phyloP scores from a whole-genome alignment of 2,113 vertebrate species.

The Dendrocopos noguchii region DNA sequence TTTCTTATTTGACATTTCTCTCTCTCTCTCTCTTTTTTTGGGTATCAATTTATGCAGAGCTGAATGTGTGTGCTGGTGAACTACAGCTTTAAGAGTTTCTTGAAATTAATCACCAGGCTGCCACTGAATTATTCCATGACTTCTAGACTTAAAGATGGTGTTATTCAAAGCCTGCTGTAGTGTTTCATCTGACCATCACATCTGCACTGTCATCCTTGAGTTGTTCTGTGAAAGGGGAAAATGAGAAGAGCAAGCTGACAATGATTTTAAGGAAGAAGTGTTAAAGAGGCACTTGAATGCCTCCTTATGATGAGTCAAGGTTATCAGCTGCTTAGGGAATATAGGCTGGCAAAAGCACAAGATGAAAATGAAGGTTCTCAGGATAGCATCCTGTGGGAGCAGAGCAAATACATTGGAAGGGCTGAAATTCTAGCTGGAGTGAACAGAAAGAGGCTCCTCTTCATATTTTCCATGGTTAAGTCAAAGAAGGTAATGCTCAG shows the following conservation, averaged over 20 bases:
- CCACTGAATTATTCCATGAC: background rate
- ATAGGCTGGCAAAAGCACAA: background rate
- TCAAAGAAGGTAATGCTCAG: background rate
- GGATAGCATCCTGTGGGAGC: background rate
- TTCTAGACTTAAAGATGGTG: background rate
- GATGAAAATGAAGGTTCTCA: background rate
- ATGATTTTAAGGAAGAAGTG: background rate
- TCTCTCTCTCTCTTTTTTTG: accelerated
- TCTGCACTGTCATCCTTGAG: background rate
- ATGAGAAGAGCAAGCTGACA: background rate
- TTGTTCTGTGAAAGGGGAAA: background rate
- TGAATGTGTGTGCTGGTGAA: background rate
- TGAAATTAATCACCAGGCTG: background rate
- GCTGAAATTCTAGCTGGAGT: background rate
- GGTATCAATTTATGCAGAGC: background rate
- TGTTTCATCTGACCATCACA: background rate
- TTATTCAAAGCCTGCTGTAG: background rate
- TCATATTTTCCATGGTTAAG: background rate
- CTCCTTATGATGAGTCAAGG: background rate
- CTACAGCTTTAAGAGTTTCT: background rate
- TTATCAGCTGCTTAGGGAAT: background rate
- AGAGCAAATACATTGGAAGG: background rate
- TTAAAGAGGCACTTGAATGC: background rate
- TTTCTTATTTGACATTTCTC: background rate
- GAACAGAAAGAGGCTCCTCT: background rate